Evolutionary conservation across 2,113 vertebrate genomes (phyloP).

Genomic region (Ceratotherium simum): DNA sequence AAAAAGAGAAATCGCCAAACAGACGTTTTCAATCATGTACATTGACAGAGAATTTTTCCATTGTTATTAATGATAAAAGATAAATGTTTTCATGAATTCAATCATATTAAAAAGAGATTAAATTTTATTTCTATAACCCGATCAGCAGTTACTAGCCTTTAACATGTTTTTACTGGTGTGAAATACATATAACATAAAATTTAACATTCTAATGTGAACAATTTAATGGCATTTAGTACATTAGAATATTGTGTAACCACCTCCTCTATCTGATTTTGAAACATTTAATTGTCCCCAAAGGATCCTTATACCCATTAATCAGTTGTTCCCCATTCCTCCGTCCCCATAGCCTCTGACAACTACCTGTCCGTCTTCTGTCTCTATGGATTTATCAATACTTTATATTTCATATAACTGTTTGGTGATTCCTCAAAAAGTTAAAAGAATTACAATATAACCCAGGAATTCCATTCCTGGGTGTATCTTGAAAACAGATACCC

Average conservation of each 20-base stretch:
- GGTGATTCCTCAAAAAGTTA: not conserved
- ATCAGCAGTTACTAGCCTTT: not conserved
- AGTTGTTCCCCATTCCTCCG: not conserved
- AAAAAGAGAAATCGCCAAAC: conserved; percentile 42
- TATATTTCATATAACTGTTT: not conserved
- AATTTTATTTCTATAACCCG: not conserved
- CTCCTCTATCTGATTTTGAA: not conserved
- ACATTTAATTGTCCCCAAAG: not conserved
- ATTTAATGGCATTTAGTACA: not conserved
- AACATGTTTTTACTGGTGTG: not conserved
- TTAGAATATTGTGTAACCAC: not conserved
- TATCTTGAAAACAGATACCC: not conserved
- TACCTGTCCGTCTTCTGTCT: not conserved
- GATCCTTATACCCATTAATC: not conserved
- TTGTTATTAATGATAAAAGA: not conserved
- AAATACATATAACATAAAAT: not conserved
- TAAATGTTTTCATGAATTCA: not conserved
- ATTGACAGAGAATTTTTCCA: conserved; percentile 6
- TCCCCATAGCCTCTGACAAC: not conserved
- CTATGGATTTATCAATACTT: not conserved
- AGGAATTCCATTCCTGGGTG: not conserved
- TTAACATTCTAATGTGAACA: not conserved
- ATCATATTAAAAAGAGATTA: not conserved
- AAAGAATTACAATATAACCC: not conserved
- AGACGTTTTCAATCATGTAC: not conserved